phyloP scores from a whole-genome alignment of 23 tunicate species.

The Trididemnum miniatum region DNA sequence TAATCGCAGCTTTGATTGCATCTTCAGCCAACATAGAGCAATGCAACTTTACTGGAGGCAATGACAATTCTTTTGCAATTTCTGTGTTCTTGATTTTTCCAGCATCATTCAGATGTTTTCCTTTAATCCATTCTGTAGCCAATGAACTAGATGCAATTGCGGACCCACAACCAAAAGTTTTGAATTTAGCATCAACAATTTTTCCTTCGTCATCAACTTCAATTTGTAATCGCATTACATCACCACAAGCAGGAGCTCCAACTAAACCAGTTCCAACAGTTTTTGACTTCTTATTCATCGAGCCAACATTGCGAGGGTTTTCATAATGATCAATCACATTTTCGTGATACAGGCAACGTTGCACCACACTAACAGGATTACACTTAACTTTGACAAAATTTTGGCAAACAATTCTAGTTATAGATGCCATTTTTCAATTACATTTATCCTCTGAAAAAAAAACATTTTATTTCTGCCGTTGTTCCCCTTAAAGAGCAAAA shows the following conservation, averaged over 20 bases:
- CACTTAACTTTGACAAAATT: neutral
- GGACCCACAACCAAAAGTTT: conserved; percentile 99
- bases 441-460: too few relatives aligned
- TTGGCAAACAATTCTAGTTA: neutral
- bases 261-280: conserved; percentile 98
- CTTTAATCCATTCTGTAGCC: conserved; percentile 98
- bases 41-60: conserved; percentile 97
- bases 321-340: conserved; percentile 96
- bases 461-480: too few relatives aligned
- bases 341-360: conserved; percentile 50
- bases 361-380: neutral
- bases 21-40: conserved; percentile 99
- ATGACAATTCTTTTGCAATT: conserved; percentile 94
- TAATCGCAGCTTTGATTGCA: conserved; percentile 98
- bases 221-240: conserved; percentile 96
- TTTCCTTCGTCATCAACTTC: conserved; percentile 95
- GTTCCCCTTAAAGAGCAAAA: too few relatives aligned
- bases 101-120: conserved; percentile 75
- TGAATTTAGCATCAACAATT: conserved; percentile 97
- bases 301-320: conserved; percentile 96
- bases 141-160: conserved; percentile 99
- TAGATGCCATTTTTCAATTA: neutral
- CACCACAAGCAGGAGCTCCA: conserved; percentile 99
- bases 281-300: conserved; percentile 69
- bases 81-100: conserved; percentile 74